Evolutionary conservation across 2,888 invertebrate species (phyloP), one percentile per base, ranked within the genome.

Genomic region (Sphaeridia pumilis): DNA sequence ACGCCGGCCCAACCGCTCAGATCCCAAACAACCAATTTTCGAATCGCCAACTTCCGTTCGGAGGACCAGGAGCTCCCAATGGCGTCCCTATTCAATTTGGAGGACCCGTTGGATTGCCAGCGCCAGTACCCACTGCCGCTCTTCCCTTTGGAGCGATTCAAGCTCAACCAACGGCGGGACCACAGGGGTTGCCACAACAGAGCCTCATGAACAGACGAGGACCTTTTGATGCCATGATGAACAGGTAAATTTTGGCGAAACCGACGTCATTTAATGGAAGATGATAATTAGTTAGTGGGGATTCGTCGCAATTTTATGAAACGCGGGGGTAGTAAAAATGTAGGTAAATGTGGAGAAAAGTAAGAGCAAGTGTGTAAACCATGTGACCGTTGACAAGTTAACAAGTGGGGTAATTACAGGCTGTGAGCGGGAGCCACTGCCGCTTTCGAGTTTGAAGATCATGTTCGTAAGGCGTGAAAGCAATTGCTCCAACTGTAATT

Each of bases 151-250:
- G 22, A 10, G 42, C 28, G 14, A 21, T 36, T 20, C 52, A 45
- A 14, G 7, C 42, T 7, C 14, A 20, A 10, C 41, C 27, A 5
- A 34, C 26, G 7, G 43, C 31, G 7, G 49, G 22, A n/a, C 51
- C 45, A 20, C 21, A 4, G n/a, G 46, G 41, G 38, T 26, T 47
- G 17, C 28, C 20, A 14, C 34, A 42, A 21, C n/a, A n/a, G 21
- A 43, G 48, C 28, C 38, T 55, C 21, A 21, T 43, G 27, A 51
- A 38, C 38, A 41, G 55, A 14, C 41, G 55, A 48, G 55, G 55
- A 44, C 55, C 55, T 22, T 46, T 55, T 14, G 52, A 55, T 48
- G 42, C 43, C 10, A 52, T 55, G 51, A 48, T 55, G 10, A 47
- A 34, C 42, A 46, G 55, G 51, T 50, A 25, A 43, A 20, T 38